Percentiles rank a stretch among this genome's conserved stretches.
Evolutionary conservation across 1,140 invertebrate species (phyloP).

Genomic region (Calycopis cecrops): DNA sequence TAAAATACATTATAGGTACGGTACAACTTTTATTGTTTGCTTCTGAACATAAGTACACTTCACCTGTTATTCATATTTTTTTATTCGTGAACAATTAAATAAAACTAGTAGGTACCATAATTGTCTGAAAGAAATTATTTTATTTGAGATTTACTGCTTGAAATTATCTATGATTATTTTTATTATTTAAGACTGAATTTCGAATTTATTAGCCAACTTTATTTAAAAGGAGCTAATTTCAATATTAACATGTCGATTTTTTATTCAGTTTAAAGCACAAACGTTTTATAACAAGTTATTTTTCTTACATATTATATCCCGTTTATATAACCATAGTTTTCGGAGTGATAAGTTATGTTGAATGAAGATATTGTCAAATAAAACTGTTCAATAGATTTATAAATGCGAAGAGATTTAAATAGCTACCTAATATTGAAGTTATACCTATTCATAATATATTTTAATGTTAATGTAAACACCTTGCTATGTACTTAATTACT

Average conservation of each 20-base stretch:
- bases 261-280: conserved; percentile 4
- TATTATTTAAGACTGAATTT: conserved; percentile 10
- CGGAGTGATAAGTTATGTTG: neutral
- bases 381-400: neutral
- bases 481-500: conserved; percentile 8
- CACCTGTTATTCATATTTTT: too few relatives aligned
- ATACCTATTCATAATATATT: neutral
- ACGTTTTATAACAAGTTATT: neutral
- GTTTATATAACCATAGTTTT: neutral
- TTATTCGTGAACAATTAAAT: too few relatives aligned
- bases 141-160: neutral
- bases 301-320: neutral
- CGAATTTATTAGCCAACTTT: conserved; percentile 5
- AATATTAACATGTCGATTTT: conserved; percentile 2
- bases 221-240: neutral
- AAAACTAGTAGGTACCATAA: too few relatives aligned
- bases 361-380: neutral
- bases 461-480: conserved; percentile 5
- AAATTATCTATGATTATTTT: conserved; percentile 3
- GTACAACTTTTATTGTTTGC: too few relatives aligned
- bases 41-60: too few relatives aligned
- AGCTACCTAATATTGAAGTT: neutral
- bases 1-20: too few relatives aligned
- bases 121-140: neutral
- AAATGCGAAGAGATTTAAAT: conserved; percentile 1